Evolutionary conservation across 2,113 vertebrate genomes (phyloP).

Genomic region (Microcebus griseorufus): DNA sequence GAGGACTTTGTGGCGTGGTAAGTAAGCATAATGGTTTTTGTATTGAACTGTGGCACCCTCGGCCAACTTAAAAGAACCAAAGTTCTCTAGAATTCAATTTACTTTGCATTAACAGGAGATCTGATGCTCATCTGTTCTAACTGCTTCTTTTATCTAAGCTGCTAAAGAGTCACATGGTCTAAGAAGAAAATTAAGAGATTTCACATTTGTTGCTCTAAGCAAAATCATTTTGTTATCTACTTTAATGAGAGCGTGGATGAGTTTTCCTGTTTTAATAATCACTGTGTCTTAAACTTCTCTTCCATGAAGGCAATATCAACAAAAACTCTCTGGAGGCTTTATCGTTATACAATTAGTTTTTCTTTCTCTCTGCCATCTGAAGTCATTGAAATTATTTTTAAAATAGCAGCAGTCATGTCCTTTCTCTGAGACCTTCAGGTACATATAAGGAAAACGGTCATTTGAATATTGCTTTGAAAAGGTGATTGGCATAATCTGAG

Average conservation of each 20-base stretch:
- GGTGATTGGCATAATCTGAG: background rate
- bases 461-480: background rate
- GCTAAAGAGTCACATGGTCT: constrained; percentile 83
- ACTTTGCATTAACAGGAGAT: constrained; percentile 84
- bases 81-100: constrained; percentile 87
- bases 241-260: constrained; percentile 86
- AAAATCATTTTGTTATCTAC: constrained; percentile 88
- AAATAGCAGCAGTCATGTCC: constrained; percentile 31
- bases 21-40: constrained; percentile 81
- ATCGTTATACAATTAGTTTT: constrained; percentile 81
- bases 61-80: constrained; percentile 80
- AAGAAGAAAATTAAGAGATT: constrained; percentile 88
- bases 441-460: constrained; percentile 6
- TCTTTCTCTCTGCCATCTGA: constrained; percentile 64
- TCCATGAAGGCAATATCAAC: constrained; percentile 85
- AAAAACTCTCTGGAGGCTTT: constrained; percentile 84
- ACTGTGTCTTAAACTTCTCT: constrained; percentile 82
- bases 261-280: constrained; percentile 87
- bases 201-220: constrained; percentile 88
- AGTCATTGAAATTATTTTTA: constrained; percentile 69
- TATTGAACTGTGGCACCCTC: constrained; percentile 82
- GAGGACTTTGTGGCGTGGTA: constrained; percentile 69
- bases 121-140: constrained; percentile 84
- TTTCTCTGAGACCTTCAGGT: background rate
- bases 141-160: constrained; percentile 87